Evolutionary conservation across 1,140 invertebrate species (phyloP).

Genomic region (Mactra quadrangularis): DNA sequence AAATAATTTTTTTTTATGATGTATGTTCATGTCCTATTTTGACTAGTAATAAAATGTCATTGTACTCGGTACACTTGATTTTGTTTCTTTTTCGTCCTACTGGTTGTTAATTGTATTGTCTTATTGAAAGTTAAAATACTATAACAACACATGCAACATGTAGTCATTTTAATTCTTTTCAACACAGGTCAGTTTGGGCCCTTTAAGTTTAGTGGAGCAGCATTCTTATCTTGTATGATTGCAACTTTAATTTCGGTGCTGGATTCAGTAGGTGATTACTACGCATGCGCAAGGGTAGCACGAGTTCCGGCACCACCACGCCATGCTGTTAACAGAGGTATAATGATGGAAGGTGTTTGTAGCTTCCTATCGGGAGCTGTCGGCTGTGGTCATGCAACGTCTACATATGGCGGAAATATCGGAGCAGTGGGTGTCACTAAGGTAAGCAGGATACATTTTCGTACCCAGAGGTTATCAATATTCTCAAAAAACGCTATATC

Average conservation of each 20-base stretch:
- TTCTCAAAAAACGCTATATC: too few relatives aligned
- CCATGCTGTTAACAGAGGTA: slow-evolving; percentile 86
- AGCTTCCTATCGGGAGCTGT: slow-evolving; percentile 92
- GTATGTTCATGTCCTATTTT: too few relatives aligned
- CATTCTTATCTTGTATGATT: slow-evolving; percentile 73
- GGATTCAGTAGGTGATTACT: slow-evolving; percentile 73
- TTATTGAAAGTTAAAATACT: too few relatives aligned
- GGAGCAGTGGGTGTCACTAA: slow-evolving; percentile 91
- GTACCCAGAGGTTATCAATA: too few relatives aligned
- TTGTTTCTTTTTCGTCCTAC: too few relatives aligned
- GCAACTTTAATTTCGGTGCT: slow-evolving; percentile 72
- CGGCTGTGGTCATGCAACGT: slow-evolving; percentile 93
- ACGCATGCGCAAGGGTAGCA: slow-evolving; percentile 77
- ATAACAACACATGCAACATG: too few relatives aligned
- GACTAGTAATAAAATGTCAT: too few relatives aligned
- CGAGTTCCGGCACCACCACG: slow-evolving; percentile 64
- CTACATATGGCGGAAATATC: slow-evolving; percentile 93
- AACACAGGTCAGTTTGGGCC: slow-evolving; percentile 47
- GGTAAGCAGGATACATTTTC: too few relatives aligned
- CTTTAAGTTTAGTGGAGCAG: slow-evolving; percentile 26
- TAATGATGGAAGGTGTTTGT: slow-evolving; percentile 93
- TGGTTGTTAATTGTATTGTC: too few relatives aligned
- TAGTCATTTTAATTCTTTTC: too few relatives aligned
- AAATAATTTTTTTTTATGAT: too few relatives aligned
- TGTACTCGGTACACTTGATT: too few relatives aligned